Base-by-base conservation (phyloP, 1,140 invertebrate genomes). In the Aricia agestis region DNA sequence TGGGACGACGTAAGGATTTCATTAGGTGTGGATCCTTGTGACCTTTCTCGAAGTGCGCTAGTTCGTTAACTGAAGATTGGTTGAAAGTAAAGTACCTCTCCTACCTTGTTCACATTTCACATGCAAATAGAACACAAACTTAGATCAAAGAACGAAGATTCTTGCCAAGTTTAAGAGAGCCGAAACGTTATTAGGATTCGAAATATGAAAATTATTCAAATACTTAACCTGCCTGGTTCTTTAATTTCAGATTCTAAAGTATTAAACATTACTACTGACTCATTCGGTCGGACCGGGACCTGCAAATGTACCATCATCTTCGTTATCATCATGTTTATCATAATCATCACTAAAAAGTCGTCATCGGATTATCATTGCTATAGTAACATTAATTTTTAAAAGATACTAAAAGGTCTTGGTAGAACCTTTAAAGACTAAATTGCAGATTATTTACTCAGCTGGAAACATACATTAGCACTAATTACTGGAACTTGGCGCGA, bases 1-100 rank as follows among this genome's bases (percentile, higher is more conserved):
- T 52, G 45, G 45, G 13, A 52, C 13, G 13, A 52, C 6, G 45
- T 36, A 36, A 36, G 36, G 36, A 36, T 52, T 52, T 52, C 45
- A 52, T 52, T 52, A 52, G 45, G 36, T 36, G 36, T 9, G 36
- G 45, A 52, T 52, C 45, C 45, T 52, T 15, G 45, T 15, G 45
- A 52, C 45, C 45, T 52, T 52, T 52, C 45, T 52, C 45, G 45
- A 15, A 52, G 13, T 52, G 45, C 9, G 36, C 10, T 52, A 52
- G 45, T 52, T 52, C 45, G 45, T 52, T 52, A 52, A 52, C 45
- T 52, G 45, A 15, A 52, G 45, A 52, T 52, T 52, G 45, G 45
- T 52, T 11, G 45, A 52, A 52, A 52, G 45, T 52, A 10, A 52
- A 52, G 45, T 15, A 52, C 45, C 45, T 1, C 45, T 52, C 13